phyloP scores from a whole-genome alignment of 2,797 vertebrate genomes.

The Lates japonicus region DNA sequence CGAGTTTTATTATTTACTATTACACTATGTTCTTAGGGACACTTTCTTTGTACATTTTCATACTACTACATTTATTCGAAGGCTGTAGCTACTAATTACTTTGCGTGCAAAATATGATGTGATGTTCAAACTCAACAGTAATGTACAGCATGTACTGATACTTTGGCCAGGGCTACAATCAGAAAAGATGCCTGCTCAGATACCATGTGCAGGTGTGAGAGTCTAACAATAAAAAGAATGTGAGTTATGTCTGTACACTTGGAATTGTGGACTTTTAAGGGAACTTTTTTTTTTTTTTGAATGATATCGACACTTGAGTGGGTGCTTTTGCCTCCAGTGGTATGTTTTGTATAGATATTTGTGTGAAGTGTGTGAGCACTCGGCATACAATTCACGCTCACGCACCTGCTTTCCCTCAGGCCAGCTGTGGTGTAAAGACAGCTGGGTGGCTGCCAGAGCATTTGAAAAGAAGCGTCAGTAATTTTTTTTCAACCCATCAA shows the following conservation, averaged over 20 bases:
- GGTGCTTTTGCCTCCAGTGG: not conserved
- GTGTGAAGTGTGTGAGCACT: not conserved
- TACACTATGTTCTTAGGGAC: not conserved
- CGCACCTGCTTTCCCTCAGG: conserved; percentile 66
- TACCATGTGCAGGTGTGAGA: not conserved
- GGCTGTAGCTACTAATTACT: not conserved
- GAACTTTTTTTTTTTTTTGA: not conserved
- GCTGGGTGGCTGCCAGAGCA: conserved; percentile 26
- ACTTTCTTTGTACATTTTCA: conserved; percentile 5
- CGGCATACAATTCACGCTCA: conserved; percentile 6
- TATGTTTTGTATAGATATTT: conserved; percentile 15
- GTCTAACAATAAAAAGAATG: not conserved
- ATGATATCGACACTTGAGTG: not conserved
- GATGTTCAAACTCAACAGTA: not conserved
- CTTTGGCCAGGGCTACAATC: no score
- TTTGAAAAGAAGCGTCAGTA: conserved; percentile 28
- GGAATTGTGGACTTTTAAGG: no score
- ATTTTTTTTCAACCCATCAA: conserved; percentile 28
- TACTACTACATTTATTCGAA: not conserved
- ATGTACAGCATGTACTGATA: no score
- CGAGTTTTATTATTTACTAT: not conserved
- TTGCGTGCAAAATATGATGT: not conserved
- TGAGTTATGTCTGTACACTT: not conserved
- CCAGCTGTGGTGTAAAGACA: conserved; percentile 36
- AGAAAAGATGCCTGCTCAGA: not conserved